Conservation (phyloP, 2,797 vertebrate genomes). For the Rhabdomys pumilio region DNA sequence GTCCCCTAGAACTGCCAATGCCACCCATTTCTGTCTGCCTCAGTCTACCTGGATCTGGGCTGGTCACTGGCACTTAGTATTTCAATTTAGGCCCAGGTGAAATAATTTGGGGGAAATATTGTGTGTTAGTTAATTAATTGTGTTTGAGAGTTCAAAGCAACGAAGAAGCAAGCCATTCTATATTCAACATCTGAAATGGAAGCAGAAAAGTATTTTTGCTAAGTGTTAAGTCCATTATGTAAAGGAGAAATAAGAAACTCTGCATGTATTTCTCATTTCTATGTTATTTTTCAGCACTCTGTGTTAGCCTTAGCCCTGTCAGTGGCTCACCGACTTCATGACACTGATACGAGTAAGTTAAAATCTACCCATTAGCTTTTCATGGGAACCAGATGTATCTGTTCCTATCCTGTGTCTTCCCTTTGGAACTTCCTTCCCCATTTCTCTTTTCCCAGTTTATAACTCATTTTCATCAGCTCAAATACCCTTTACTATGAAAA, state of each 20-base stretch:
- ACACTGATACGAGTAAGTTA: not conserved
- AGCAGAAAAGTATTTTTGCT: not conserved
- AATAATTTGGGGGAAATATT: not conserved
- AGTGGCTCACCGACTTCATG: not conserved
- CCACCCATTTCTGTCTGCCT: not conserved
- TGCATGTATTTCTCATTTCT: not conserved
- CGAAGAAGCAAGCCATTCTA: not conserved
- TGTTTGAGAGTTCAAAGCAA: not conserved
- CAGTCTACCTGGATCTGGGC: not conserved
- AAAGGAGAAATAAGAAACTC: not conserved
- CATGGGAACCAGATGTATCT: not conserved
- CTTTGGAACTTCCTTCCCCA: not conserved
- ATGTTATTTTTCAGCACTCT: not conserved
- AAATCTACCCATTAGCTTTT: not conserved
- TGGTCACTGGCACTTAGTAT: not conserved
- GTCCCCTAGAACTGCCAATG: not conserved
- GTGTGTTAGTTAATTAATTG: not conserved
- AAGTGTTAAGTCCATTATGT: not conserved
- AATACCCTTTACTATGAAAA: not conserved
- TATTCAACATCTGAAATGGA: not conserved
- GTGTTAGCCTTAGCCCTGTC: not conserved
- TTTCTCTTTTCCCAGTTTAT: not conserved
- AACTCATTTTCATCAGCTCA: not conserved
- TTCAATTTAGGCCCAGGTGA: not conserved
- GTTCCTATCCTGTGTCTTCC: not conserved